A percentile compares a stretch with the other conserved stretches of the same genome.
phyloP scores from a whole-genome alignment of 2,888 invertebrate genomes.

The Eupithecia pulchellata region DNA sequence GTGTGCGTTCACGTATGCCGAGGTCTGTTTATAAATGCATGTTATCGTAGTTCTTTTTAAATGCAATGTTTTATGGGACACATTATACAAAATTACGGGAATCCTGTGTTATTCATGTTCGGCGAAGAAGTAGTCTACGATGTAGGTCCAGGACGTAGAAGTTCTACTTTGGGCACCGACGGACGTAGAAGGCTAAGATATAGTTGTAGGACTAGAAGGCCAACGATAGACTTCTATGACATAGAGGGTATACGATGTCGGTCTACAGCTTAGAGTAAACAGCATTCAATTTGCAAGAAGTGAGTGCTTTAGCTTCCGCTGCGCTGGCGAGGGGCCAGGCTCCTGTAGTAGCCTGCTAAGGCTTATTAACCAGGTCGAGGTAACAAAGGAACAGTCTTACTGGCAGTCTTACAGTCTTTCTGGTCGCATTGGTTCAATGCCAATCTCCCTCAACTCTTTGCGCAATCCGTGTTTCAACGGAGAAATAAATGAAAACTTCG shows the following conservation, averaged over 20 bases:
- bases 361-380: slow-evolving; percentile 34
- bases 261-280: slow-evolving; percentile 13
- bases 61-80: too few species aligned
- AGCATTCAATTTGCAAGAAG: slow-evolving; percentile 27
- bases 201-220: background rate
- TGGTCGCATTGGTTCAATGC: slow-evolving; percentile 11
- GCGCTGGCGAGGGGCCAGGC: slow-evolving; percentile 38
- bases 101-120: too few species aligned
- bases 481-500: background rate
- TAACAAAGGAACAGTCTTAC: slow-evolving; percentile 30
- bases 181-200: background rate
- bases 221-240: background rate
- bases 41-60: background rate
- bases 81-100: too few species aligned
- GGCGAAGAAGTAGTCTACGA: too few species aligned
- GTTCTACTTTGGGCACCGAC: too few species aligned
- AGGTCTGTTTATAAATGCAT: background rate
- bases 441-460: slow-evolving; percentile 16
- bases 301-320: slow-evolving; percentile 21
- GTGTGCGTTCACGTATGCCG: background rate
- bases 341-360: slow-evolving; percentile 12
- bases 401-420: too few species aligned
- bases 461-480: background rate
- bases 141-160: too few species aligned
- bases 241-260: slow-evolving; percentile 16